Evolutionary conservation across 2,888 invertebrate genomes (phyloP).

Genomic region (Axea sp.): DNA sequence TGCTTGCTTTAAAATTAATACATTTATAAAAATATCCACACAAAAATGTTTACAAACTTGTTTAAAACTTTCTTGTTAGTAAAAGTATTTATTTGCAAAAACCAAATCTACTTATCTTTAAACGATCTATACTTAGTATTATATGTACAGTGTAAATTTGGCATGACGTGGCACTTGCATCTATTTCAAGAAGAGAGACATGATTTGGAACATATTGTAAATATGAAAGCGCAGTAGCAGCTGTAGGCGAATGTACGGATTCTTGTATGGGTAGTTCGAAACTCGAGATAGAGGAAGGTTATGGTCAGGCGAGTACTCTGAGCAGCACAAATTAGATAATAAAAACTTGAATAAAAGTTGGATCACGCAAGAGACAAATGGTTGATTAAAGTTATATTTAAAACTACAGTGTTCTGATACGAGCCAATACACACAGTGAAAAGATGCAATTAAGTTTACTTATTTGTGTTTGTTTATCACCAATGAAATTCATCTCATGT

Average conservation of each 20-base stretch:
- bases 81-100: slow-evolving; percentile 13
- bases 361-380: slow-evolving; percentile 27
- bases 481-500: too few relatives aligned
- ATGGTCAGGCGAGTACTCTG: slow-evolving; percentile 38
- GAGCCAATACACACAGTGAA: too few relatives aligned
- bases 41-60: too few relatives aligned
- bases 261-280: neutral
- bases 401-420: too few relatives aligned
- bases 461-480: too few relatives aligned
- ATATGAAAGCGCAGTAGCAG: slow-evolving; percentile 42
- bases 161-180: slow-evolving; percentile 43
- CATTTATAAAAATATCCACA: too few relatives aligned
- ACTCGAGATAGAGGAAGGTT: slow-evolving; percentile 41
- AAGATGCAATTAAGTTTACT: too few relatives aligned
- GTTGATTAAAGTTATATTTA: slow-evolving; percentile 18
- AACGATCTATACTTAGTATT: slow-evolving; percentile 15
- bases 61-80: too few relatives aligned
- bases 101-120: slow-evolving; percentile 28
- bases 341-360: slow-evolving; percentile 28
- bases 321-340: slow-evolving; percentile 24
- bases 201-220: slow-evolving; percentile 51
- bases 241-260: slow-evolving; percentile 43
- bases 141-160: slow-evolving; percentile 42
- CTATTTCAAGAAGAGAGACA: slow-evolving; percentile 52
- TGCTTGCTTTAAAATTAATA: too few relatives aligned